Conservation (phyloP, 2,888 invertebrate species). For the Petrolisthes cinctipes region DNA sequence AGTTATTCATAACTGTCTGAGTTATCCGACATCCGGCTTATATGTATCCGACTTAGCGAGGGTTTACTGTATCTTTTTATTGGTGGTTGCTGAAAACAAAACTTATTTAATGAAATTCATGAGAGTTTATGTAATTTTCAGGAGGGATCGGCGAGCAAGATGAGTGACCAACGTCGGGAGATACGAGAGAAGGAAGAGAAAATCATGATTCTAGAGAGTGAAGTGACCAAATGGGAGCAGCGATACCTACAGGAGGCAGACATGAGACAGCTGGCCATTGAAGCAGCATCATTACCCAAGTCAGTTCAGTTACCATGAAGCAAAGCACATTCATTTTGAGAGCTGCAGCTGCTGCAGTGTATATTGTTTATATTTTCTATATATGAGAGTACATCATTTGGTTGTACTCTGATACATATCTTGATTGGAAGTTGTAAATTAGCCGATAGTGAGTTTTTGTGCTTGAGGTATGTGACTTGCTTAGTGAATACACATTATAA, state of each 20-base stretch:
- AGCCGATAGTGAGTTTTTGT: too few species aligned
- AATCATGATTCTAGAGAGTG: slow-evolving; percentile 82
- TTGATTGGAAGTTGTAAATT: too few species aligned
- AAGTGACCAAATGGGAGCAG: slow-evolving; percentile 88
- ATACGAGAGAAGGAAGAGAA: slow-evolving; percentile 75
- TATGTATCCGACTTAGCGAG: too few species aligned
- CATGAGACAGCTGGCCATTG: slow-evolving; percentile 83
- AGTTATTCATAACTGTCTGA: neutral
- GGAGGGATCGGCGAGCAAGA: slow-evolving; percentile 44
- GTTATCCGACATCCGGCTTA: neutral
- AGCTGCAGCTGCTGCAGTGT: too few species aligned
- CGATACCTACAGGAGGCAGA: slow-evolving; percentile 86
- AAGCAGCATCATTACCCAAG: slow-evolving; percentile 82
- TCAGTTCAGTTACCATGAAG: slow-evolving; percentile 8
- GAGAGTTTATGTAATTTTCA: slow-evolving; percentile 8
- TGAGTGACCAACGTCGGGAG: slow-evolving; percentile 75
- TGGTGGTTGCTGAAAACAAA: neutral
- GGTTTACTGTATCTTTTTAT: neutral
- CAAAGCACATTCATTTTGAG: too few species aligned
- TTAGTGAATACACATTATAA: too few species aligned
- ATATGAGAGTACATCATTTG: too few species aligned
- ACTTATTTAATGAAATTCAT: neutral
- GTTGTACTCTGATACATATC: too few species aligned
- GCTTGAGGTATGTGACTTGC: too few species aligned
- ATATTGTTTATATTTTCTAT: too few species aligned